Evolutionary conservation across 2,888 invertebrate species (phyloP), one percentile per base, ranked within the genome.

Genomic region (Drosophila nr. perissopoda): DNA sequence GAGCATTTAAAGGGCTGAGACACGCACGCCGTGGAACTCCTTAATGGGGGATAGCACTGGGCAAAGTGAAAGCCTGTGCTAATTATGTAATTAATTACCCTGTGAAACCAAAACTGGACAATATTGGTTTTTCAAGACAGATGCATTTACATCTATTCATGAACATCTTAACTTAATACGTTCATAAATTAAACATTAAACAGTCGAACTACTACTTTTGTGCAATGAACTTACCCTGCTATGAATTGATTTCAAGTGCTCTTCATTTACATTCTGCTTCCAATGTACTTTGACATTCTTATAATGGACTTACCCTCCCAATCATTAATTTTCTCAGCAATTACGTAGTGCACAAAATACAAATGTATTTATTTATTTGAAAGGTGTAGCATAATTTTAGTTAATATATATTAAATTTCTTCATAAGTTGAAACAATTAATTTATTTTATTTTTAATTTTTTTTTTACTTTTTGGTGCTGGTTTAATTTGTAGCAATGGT

Each of bases 11-110:
- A 69, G 63, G 73, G 18, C 45, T 16, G 31, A 59, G 31, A 29
- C 78, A 80, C 69, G 80, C 75, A 79, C 59, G n/a, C 13, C 3
- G 18, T 49, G 25, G 25, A 25, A 21, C 18, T 42, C 52, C 49
- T 62, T 58, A 21, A 56, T 54, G 31, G n/a, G 31, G 16, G 33
- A 56, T 40, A 48, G 48, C 34, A 27, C 21, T 61, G 66, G 63
- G 31, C 31, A 48, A 21, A 48, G 42, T 25, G 13, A 33, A 16
- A 51, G 36, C 13, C 51, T 66, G 27, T 57, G 56, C 58, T 72
- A 78, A 81, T 73, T 81, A 73, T 51, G 64, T 77, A 78, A 87
- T 89, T 79, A 81, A 79, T 76, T 85, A 62, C 27, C 40, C 18
- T 40, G 51, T 60, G 36, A 51, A 52, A 48, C 48, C 57, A 42